Percentiles rank a stretch among this genome's conserved stretches.
Conservation (phyloP, 2,113 vertebrate species). For the Gavialis gangeticus region DNA sequence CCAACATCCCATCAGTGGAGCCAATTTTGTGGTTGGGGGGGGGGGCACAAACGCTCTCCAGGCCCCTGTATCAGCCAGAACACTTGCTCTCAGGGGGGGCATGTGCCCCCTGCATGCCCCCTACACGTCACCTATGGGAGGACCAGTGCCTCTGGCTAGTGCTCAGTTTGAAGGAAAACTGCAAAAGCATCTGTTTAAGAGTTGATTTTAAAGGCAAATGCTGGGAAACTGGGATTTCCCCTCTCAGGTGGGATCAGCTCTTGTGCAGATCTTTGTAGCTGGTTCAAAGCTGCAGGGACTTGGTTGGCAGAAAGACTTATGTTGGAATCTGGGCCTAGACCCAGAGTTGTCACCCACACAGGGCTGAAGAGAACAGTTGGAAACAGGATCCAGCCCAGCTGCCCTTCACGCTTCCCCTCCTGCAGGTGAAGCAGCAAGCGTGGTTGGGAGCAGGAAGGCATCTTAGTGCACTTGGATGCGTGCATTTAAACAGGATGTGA, state of each 20-base stretch:
- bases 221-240: background rate
- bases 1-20: no score
- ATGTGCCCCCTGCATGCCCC: no score
- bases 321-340: background rate
- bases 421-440: background rate
- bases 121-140: no score
- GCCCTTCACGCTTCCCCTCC: no score
- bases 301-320: no score
- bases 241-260: background rate
- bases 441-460: fast-evolving
- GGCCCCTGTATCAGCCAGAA: no score
- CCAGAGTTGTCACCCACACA: background rate
- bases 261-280: background rate
- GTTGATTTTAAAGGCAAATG: background rate
- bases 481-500: background rate
- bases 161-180: background rate
- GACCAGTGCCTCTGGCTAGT: background rate
- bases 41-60: no score
- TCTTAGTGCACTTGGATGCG: fast-evolving
- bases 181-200: background rate
- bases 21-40: no score
- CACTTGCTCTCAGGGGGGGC: no score
- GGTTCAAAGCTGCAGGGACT: background rate
- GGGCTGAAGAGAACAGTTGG: background rate
- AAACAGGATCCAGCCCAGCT: no score